A percentile compares a stretch with the other conserved stretches of the same genome.
phyloP scores from a whole-genome alignment of 2,888 invertebrate species.

The Mesopsocus fuscifrons region DNA sequence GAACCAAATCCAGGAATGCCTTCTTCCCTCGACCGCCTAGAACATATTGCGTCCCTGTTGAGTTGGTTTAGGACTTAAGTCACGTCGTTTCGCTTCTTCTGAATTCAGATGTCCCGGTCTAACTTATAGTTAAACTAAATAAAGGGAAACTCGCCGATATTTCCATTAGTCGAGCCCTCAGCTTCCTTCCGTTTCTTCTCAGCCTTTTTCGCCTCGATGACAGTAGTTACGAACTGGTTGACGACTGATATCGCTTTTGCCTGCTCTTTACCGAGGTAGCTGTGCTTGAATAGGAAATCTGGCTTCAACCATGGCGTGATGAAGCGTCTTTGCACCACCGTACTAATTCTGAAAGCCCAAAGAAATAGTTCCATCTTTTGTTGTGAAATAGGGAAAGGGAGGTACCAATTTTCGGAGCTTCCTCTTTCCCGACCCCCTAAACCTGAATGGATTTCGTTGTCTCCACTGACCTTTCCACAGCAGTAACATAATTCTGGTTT shows the following conservation, averaged over 20 bases:
- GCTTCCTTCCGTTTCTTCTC: background rate
- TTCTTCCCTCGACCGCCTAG: constrained; percentile 22
- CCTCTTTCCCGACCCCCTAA: too few species aligned
- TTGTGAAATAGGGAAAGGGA: too few species aligned
- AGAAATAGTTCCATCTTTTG: too few species aligned
- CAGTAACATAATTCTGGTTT: constrained; percentile 24
- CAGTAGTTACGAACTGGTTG: constrained; percentile 27
- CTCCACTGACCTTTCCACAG: constrained; percentile 27
- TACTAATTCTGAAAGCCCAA: constrained; percentile 21
- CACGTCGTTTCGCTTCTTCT: too few species aligned
- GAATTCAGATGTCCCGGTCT: too few species aligned
- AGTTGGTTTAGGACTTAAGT: too few species aligned
- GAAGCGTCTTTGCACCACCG: constrained; percentile 24
- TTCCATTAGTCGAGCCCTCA: background rate
- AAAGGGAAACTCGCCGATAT: background rate
- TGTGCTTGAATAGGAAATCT: constrained; percentile 28
- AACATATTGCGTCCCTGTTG: too few species aligned
- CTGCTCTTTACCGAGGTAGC: constrained; percentile 27
- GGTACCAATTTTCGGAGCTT: too few species aligned
- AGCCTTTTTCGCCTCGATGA: background rate
- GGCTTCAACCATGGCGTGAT: constrained; percentile 32
- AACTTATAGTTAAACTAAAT: too few species aligned
- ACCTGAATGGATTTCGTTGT: too few species aligned
- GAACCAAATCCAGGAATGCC: constrained; percentile 33
- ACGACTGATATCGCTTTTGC: constrained; percentile 27